phyloP scores from a whole-genome alignment of 2,888 invertebrate species.

The Xanthia togata region DNA sequence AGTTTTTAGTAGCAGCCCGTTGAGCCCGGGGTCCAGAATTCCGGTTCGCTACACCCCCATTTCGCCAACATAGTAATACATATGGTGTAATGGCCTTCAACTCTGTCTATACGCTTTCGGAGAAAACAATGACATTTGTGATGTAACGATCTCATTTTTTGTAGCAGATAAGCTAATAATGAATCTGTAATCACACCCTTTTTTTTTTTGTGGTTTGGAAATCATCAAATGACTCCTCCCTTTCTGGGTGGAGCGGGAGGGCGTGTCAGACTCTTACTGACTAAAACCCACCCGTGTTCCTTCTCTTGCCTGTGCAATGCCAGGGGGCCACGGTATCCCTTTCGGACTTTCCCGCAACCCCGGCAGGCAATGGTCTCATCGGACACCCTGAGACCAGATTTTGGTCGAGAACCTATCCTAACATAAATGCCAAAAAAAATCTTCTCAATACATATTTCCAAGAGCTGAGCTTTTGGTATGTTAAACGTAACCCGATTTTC shows the following conservation, averaged over 20 bases:
- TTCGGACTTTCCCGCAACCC: too few relatives aligned
- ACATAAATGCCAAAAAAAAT: neutral
- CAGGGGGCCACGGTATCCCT: too few relatives aligned
- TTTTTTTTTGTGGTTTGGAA: too few relatives aligned
- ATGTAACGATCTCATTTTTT: neutral
- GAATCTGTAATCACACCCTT: neutral
- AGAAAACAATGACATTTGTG: neutral
- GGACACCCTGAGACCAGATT: neutral
- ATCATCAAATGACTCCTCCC: too few relatives aligned
- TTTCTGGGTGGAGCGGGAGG: too few relatives aligned
- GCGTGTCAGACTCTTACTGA: too few relatives aligned
- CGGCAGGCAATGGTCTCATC: too few relatives aligned
- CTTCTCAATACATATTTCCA: neutral
- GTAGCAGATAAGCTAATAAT: neutral
- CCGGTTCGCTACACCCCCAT: neutral
- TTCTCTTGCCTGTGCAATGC: too few relatives aligned
- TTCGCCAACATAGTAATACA: neutral
- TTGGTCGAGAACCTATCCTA: too few relatives aligned
- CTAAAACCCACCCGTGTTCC: too few relatives aligned
- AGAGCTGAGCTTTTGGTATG: neutral
- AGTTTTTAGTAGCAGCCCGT: neutral
- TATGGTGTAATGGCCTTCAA: too few relatives aligned
- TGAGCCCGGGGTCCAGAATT: neutral
- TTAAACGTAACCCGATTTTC: conserved; percentile 45
- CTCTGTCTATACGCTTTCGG: neutral